A percentile compares a stretch with the other conserved stretches of the same genome.
These are phyloP conservation scores for Phymorhynchus buccinoides DNA, from an alignment of 1,140 invertebrate genomes.

Conservation along the genomic window DNA sequence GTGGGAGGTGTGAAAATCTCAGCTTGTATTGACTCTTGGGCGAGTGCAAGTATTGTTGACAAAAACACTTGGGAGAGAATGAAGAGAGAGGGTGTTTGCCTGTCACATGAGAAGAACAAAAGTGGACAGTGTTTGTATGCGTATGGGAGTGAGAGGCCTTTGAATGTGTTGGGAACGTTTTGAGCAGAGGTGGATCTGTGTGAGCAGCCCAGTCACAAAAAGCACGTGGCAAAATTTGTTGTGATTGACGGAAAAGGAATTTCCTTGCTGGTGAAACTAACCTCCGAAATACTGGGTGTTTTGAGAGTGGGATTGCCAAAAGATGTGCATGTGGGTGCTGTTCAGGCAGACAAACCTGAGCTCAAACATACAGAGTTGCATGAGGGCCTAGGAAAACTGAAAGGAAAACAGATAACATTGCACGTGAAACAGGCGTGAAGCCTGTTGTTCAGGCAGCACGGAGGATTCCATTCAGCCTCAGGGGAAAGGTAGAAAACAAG, in stretches of 20 bases:
- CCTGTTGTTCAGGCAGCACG: neutral
- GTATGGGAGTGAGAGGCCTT: neutral
- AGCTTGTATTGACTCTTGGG: too few species aligned
- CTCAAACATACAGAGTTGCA: neutral
- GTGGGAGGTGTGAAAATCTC: too few species aligned
- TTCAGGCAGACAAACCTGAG: neutral
- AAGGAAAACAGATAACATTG: neutral
- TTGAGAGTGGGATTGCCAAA: neutral
- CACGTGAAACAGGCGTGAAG: neutral
- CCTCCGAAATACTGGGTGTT: neutral
- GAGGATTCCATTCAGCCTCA: neutral
- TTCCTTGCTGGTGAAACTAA: neutral
- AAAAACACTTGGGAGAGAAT: neutral
- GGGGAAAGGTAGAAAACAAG: too few species aligned
- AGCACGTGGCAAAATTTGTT: neutral
- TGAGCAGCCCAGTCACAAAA: neutral
- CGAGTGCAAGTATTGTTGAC: neutral
- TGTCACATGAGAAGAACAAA: too few species aligned
- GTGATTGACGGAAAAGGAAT: neutral
- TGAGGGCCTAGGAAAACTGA: constrained; percentile 15
- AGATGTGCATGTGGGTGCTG: neutral
- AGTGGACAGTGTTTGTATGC: neutral
- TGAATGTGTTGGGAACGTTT: neutral
- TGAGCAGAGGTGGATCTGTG: neutral
- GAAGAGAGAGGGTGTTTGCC: neutral